Evolutionary conservation across 1,140 invertebrate species (phyloP), one percentile per base, ranked within the genome.

Genomic region (Diorhabda carinulata): DNA sequence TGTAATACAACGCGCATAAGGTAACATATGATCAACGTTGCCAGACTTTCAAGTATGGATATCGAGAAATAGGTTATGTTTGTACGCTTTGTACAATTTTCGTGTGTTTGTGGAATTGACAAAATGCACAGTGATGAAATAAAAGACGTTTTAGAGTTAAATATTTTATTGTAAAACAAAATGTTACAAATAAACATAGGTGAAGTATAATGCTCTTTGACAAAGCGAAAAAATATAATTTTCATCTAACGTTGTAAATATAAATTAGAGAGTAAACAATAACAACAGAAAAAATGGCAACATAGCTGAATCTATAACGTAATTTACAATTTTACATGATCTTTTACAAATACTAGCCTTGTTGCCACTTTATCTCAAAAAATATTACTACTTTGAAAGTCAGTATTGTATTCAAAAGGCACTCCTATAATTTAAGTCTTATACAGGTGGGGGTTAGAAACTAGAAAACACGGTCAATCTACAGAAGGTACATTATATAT

Each of bases 351-450:
- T 62, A 8, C n/a, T n/a, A 3, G 9, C 43, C 3, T 7, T 43
- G 43, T 62, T 43, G 61, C 4, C 43, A 62, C 4, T 43, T 62
- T 62, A 43, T 44, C 43, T 41, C 43, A 41, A 62, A 43, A 44
- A 25, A 25, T 25, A 10, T 43, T 43, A n/a, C 61, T 41, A 62
- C 61, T 62, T 43, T 43, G 9, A 52, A 52, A 43, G 61, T 62
- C 61, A 62, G 43, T 62, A 73, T 76, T 75, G 73, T 76, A 72
- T 76, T 73, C 58, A 70, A 72, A 76, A 77, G 75, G 75, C 75
- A 77, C 75, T 77, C 72, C 75, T 76, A 76, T 72, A 63, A 72
- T 74, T 43, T 65, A 72, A 76, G 72, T 74, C 71, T 74, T 71
- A 65, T 69, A 59, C 9, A 70, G 40, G 60, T 42, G 63, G 66